Percentiles rank a stretch among this genome's conserved stretches.
Conservation (phyloP, 2,113 vertebrate genomes). For the Gyps fulvus region DNA sequence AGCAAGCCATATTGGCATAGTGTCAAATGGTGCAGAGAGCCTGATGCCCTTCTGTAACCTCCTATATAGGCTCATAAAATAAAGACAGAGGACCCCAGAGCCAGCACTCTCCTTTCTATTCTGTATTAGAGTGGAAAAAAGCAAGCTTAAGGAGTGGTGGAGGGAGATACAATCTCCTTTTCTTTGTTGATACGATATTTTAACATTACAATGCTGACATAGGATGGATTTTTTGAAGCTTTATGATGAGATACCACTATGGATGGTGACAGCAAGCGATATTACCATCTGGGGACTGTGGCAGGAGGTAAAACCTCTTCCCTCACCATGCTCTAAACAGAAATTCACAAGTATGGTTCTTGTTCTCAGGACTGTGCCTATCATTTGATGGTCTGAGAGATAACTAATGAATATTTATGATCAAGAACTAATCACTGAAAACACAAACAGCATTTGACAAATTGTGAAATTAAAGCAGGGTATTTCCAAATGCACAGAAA, state of each 20-base stretch:
- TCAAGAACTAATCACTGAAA: neutral
- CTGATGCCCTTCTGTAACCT: neutral
- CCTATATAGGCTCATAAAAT: neutral
- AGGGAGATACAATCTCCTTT: neutral
- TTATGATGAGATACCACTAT: neutral
- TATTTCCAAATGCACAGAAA: neutral
- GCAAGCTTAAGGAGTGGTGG: neutral
- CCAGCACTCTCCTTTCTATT: neutral
- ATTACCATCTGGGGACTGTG: neutral
- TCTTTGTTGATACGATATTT: neutral
- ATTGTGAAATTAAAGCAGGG: accelerated
- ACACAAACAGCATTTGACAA: neutral
- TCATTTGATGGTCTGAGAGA: neutral
- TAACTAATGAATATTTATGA: neutral
- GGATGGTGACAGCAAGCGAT: neutral
- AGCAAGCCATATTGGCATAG: neutral
- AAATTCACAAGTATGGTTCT: neutral
- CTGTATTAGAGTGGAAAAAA: neutral
- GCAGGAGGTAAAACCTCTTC: neutral
- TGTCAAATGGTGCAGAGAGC: neutral
- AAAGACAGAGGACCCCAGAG: neutral
- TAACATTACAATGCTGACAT: neutral
- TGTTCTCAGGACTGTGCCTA: neutral
- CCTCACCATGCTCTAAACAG: neutral
- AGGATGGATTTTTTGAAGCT: neutral